A percentile compares a stretch with the other conserved stretches of the same genome.
These are phyloP conservation scores for Hippocampus comes DNA, from an alignment of 2,113 vertebrate species.

Conservation along the genomic window DNA sequence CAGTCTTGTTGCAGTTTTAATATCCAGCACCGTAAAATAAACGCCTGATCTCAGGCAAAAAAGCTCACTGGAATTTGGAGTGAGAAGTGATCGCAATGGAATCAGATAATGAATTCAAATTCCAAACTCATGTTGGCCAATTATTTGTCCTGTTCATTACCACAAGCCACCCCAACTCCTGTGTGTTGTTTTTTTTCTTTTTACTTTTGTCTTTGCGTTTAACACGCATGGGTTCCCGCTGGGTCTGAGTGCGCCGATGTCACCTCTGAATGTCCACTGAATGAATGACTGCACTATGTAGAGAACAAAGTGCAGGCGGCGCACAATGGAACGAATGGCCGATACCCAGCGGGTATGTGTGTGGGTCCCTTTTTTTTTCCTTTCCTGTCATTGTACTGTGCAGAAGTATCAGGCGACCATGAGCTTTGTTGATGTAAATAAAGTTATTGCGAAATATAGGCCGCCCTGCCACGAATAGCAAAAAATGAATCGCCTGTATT, in stretches of 20 bases:
- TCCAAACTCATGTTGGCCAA: background rate
- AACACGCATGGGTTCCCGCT: slow-evolving; percentile 15
- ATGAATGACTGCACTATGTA: slow-evolving; percentile 31
- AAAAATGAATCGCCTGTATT: too few species aligned
- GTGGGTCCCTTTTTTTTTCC: slow-evolving; percentile 19
- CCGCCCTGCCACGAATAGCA: too few species aligned
- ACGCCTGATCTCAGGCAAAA: too few species aligned
- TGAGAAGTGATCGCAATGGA: background rate
- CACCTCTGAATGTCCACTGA: slow-evolving; percentile 31
- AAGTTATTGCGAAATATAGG: background rate
- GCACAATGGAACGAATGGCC: slow-evolving; percentile 22
- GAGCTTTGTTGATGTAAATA: background rate
- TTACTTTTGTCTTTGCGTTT: background rate
- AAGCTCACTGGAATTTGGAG: background rate
- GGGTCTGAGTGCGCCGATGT: slow-evolving; percentile 32
- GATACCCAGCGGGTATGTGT: slow-evolving; percentile 14
- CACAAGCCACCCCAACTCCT: background rate
- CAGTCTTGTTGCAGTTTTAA: too few species aligned
- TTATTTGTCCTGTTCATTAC: background rate
- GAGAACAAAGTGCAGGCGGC: slow-evolving; percentile 19
- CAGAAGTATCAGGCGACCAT: background rate
- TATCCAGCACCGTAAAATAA: too few species aligned
- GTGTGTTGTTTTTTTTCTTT: background rate
- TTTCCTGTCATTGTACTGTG: background rate
- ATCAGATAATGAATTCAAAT: background rate